These are phyloP conservation scores for Ciconia boyciana DNA, from an alignment of 2,113 vertebrate species.

Conservation along the genomic window DNA sequence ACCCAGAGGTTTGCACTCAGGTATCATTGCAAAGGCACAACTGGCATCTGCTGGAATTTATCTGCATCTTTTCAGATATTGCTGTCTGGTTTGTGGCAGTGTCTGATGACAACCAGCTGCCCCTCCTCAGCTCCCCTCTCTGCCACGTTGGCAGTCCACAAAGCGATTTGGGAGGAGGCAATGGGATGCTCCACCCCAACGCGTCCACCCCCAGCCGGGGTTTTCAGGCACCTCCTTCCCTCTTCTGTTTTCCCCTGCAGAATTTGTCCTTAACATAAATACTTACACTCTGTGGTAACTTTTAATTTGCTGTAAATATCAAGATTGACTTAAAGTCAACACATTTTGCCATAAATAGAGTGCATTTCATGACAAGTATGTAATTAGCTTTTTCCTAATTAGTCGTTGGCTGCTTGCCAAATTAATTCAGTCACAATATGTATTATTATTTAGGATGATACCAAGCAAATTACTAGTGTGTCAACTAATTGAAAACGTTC, in stretches of 20 bases:
- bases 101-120: background rate
- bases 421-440: slow-evolving; percentile 51
- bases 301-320: slow-evolving; percentile 38
- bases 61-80: background rate
- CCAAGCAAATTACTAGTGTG: slow-evolving; percentile 13
- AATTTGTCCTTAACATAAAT: background rate
- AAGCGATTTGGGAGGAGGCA: background rate
- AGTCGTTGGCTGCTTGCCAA: slow-evolving; percentile 42
- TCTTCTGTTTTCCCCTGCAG: background rate
- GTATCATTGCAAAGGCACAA: background rate
- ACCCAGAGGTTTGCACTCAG: background rate
- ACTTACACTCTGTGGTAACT: background rate
- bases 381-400: slow-evolving; percentile 68
- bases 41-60: background rate
- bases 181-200: background rate
- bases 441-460: slow-evolving; percentile 56
- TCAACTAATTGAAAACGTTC: slow-evolving; percentile 43
- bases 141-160: rapidly evolving
- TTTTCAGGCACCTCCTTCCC: background rate
- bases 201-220: rapidly evolving
- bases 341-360: slow-evolving; percentile 52
- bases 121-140: background rate
- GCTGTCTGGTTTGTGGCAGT: background rate
- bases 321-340: slow-evolving; percentile 48
- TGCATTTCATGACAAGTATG: slow-evolving; percentile 43